Percentiles rank a stretch among this genome's conserved stretches.
These are phyloP conservation scores for Hylomyscus alleni DNA, from an alignment of 2,797 vertebrate species.

Conservation along the genomic window DNA sequence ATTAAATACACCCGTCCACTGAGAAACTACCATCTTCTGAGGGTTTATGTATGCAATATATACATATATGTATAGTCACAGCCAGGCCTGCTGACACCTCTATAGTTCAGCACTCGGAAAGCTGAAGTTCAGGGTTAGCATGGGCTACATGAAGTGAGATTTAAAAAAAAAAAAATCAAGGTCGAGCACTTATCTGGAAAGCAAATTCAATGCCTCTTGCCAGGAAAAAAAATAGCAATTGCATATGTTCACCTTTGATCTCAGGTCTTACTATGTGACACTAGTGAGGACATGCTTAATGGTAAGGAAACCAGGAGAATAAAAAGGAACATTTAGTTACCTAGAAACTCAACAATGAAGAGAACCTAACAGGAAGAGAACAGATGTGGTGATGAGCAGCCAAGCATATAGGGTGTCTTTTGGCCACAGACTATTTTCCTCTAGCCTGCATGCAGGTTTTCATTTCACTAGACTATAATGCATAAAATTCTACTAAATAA, in stretches of 20 bases:
- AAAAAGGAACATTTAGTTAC: slow-evolving; percentile 39
- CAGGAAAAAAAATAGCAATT: neutral
- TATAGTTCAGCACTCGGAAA: neutral
- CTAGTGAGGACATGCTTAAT: slow-evolving; percentile 10
- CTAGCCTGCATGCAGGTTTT: neutral
- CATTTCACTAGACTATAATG: neutral
- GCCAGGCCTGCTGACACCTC: neutral
- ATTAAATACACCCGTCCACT: neutral
- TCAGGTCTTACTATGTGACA: neutral
- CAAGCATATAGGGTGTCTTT: neutral
- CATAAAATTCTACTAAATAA: slow-evolving; percentile 47
- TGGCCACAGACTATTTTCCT: neutral
- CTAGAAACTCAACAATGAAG: neutral
- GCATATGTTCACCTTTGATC: neutral
- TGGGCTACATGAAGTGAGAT: neutral
- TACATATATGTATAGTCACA: neutral
- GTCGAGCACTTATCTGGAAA: neutral
- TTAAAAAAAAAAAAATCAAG: neutral
- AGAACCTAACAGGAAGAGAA: slow-evolving; percentile 4
- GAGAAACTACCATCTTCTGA: slow-evolving; percentile 11
- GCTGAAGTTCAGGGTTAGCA: neutral
- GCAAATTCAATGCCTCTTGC: neutral
- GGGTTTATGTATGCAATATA: neutral
- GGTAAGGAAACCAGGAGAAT: slow-evolving; percentile 21
- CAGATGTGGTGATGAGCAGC: neutral